Conservation (phyloP, 2,113 vertebrate species). For the Seriola rivoliana region DNA sequence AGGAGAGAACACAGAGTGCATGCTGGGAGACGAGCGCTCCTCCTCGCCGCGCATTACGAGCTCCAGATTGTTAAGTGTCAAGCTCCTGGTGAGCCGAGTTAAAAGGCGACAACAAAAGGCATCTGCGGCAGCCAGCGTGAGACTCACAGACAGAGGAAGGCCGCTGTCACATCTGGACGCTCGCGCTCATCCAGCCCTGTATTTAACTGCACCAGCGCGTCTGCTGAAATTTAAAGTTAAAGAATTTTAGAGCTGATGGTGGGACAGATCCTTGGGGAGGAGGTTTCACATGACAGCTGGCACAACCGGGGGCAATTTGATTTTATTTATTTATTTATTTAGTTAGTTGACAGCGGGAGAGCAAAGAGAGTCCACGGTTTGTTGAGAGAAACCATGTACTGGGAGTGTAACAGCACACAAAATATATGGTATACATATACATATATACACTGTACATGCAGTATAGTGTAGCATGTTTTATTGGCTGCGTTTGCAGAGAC, state of each 20-base stretch:
- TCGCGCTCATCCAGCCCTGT: constrained; percentile 26
- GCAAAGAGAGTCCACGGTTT: neutral
- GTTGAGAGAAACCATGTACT: neutral
- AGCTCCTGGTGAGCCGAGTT: constrained; percentile 67
- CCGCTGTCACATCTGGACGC: constrained; percentile 71
- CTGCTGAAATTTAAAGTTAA: neutral
- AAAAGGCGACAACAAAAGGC: constrained; percentile 73
- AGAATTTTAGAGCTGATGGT: too few species aligned
- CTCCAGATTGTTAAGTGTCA: constrained; percentile 77
- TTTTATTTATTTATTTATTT: too few species aligned
- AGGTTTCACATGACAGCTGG: neutral
- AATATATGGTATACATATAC: too few species aligned
- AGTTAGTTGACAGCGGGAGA: too few species aligned
- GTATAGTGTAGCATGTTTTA: too few species aligned
- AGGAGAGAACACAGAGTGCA: constrained; percentile 57
- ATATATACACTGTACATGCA: too few species aligned
- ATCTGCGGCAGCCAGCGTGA: constrained; percentile 65
- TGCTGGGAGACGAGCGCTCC: constrained; percentile 62
- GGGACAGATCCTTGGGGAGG: neutral
- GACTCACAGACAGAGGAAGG: constrained; percentile 55
- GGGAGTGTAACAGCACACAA: too few species aligned
- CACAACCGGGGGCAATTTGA: neutral
- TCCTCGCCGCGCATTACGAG: constrained; percentile 54
- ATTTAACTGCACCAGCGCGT: constrained; percentile 8
- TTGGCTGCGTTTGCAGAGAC: too few species aligned